phyloP scores from a whole-genome alignment of 2,797 vertebrate genomes.

The Sebastes itinus region DNA sequence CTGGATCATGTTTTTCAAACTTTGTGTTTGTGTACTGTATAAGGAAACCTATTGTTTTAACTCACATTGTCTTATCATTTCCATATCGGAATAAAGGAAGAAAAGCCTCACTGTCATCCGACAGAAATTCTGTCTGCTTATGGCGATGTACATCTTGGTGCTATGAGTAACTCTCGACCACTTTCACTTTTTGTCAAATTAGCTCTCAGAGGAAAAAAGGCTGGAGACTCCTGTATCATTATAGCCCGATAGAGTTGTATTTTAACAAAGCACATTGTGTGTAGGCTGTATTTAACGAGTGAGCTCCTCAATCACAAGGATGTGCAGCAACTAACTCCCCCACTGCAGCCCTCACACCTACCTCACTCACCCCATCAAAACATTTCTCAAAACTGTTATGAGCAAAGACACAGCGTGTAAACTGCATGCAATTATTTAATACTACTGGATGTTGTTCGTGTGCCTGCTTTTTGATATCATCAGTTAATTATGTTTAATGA shows the following conservation, averaged over 20 bases:
- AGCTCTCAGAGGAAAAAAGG: neutral
- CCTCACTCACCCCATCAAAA: neutral
- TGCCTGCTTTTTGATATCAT: neutral
- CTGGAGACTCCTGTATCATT: neutral
- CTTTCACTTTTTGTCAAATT: neutral
- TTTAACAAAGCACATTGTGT: neutral
- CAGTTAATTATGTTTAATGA: neutral
- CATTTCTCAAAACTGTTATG: neutral
- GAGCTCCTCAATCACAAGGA: neutral
- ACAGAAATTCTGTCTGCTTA: neutral
- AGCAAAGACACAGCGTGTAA: neutral
- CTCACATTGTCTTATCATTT: neutral
- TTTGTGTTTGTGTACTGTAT: no score
- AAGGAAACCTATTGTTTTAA: neutral
- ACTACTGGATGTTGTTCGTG: neutral
- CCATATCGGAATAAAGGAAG: neutral
- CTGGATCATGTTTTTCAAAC: no score
- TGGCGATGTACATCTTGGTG: neutral
- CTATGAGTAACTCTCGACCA: neutral
- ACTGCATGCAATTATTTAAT: neutral
- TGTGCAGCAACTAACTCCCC: neutral
- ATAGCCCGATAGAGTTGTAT: neutral
- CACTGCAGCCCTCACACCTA: neutral
- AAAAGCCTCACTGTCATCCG: neutral
- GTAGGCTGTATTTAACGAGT: neutral